Evolutionary conservation across 2,797 vertebrate genomes (phyloP), one percentile per base, ranked within the genome.

Genomic region (Gymnodraco acuticeps): DNA sequence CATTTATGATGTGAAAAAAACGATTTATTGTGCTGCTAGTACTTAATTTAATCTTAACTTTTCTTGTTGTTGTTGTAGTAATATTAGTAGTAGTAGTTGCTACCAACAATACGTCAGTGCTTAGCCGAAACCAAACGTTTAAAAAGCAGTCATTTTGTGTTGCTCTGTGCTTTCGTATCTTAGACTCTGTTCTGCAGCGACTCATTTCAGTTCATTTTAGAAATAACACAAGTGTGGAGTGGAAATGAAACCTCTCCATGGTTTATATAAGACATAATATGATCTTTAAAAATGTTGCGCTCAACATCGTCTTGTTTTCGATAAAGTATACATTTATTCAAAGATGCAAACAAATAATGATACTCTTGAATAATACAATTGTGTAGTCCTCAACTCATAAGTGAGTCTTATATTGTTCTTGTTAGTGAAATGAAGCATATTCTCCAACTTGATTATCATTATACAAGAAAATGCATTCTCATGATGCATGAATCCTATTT

Each of bases 341-440:
- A 66, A 75, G 67, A 61, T 78, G 54, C 53, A 81, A 78, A 83
- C 58, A 55, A 23, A 65, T 46, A 56, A 62, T 47, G 31, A 6
- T 52, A 48, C 54, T 63, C 33, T 52, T 31, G 31, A 64, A 51
- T 69, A 33, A 53, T 45, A 54, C 14, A 43, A 71, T 31, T 59
- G 31, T 20, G 15, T 45, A 50, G 43, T 65, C 43, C 23, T 78
- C 73, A 55, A 54, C 42, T 33, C 51, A 58, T 60, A 78, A 76
- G 8, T 56, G 10, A 68, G 53, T 5, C 47, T 74, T 64, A 56
- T 74, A 58, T 64, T 64, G 52, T 75, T 45, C 58, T 75, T 69
- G 27, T 83, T 70, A 63, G 52, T 54, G 58, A 84, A 87, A 79
- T 78, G 38, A 83, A 68, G 64, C 67, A 77, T 81, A 42, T 73